Evolutionary conservation across 2,113 vertebrate species (phyloP).

Genomic region (Myiopsitta monachus): DNA sequence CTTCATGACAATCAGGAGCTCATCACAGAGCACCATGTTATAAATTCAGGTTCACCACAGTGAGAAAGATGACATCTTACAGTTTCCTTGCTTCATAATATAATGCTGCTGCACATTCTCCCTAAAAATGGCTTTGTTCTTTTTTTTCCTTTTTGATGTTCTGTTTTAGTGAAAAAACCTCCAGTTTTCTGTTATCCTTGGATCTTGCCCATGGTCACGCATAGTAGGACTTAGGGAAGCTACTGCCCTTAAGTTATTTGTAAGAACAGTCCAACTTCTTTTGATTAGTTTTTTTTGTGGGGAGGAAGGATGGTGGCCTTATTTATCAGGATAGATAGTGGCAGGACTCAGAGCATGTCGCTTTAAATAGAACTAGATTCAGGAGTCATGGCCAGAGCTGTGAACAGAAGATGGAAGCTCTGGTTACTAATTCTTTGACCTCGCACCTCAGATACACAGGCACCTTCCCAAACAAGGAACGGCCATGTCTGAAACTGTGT

Average conservation of each 20-base stretch:
- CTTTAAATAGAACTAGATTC: not conserved
- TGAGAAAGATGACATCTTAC: not conserved
- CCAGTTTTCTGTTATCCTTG: not conserved
- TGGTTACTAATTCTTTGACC: not conserved
- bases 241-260: not conserved
- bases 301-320: not conserved
- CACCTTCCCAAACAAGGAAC: not conserved
- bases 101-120: not conserved
- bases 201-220: not conserved
- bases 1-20: not conserved
- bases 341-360: not conserved
- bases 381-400: not conserved
- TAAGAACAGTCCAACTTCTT: not conserved
- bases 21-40: not conserved
- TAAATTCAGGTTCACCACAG: not conserved
- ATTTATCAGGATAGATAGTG: not conserved
- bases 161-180: not conserved
- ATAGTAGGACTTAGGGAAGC: not conserved
- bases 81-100: not conserved
- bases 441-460: not conserved
- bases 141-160: not conserved
- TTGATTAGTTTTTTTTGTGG: not conserved
- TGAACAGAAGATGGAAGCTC: not conserved
- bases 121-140: not conserved
- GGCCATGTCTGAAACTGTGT: not conserved